These are phyloP conservation scores for Trilocha varians DNA, from an alignment of 2,888 invertebrate genomes.

Conservation along the genomic window DNA sequence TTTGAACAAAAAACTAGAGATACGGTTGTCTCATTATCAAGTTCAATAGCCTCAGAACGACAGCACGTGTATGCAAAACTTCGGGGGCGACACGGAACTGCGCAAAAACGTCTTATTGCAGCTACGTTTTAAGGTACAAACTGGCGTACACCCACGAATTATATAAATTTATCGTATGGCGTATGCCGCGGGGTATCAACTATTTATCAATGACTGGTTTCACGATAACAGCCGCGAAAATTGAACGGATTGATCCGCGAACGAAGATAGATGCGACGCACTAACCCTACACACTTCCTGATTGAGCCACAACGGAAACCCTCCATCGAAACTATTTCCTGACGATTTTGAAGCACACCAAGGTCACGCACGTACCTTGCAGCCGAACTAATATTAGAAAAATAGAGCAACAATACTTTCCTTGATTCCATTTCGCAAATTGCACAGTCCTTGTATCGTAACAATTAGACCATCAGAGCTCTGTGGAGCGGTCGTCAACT, in stretches of 20 bases:
- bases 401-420: slow-evolving; percentile 57
- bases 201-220: slow-evolving; percentile 61
- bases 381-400: not conserved
- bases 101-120: slow-evolving; percentile 52
- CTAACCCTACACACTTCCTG: slow-evolving; percentile 31
- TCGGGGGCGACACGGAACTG: slow-evolving; percentile 31
- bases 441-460: slow-evolving; percentile 59
- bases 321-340: not conserved
- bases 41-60: slow-evolving; percentile 67
- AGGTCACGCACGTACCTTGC: not conserved
- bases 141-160: slow-evolving; percentile 31
- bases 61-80: slow-evolving; percentile 72
- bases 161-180: slow-evolving; percentile 53
- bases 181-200: slow-evolving; percentile 52
- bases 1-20: slow-evolving; percentile 48
- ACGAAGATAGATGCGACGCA: slow-evolving; percentile 33
- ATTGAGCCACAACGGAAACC: slow-evolving; percentile 25
- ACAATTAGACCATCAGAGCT: slow-evolving; percentile 58
- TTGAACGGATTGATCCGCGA: slow-evolving; percentile 36
- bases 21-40: slow-evolving; percentile 67
- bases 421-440: slow-evolving; percentile 64
- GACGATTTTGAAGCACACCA: not conserved
- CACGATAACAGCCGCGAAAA: slow-evolving; percentile 31
- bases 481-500: slow-evolving; percentile 53
- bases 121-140: slow-evolving; percentile 53